These are phyloP conservation scores for Psittacula echo DNA, from an alignment of 2,797 vertebrate species.

Conservation along the genomic window DNA sequence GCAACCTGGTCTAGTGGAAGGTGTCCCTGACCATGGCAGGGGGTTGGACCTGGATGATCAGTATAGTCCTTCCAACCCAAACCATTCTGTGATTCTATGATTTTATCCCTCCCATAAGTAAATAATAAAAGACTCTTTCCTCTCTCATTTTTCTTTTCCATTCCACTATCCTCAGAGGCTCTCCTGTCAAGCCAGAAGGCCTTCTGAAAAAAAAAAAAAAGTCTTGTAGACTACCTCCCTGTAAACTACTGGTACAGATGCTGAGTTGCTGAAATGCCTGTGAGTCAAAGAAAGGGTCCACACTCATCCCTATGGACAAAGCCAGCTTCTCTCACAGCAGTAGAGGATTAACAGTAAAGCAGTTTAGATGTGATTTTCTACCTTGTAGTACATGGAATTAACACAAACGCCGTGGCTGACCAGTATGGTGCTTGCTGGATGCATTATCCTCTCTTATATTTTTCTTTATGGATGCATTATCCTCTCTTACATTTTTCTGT, in stretches of 20 bases:
- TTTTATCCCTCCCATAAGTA: background rate
- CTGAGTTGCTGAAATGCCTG: background rate
- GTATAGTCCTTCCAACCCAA: background rate
- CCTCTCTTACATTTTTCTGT: background rate
- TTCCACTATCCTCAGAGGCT: background rate
- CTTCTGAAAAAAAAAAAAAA: background rate
- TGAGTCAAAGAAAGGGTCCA: background rate
- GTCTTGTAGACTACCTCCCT: background rate
- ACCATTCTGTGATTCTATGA: background rate
- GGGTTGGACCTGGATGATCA: background rate
- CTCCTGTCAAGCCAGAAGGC: background rate
- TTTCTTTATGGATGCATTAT: background rate
- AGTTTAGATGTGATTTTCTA: background rate
- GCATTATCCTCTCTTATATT: background rate
- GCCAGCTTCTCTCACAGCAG: background rate
- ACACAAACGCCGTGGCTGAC: rapidly evolving
- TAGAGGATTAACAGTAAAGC: background rate
- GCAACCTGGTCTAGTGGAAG: background rate
- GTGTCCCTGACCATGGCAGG: background rate
- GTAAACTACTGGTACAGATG: background rate
- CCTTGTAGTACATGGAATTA: background rate
- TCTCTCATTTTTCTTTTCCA: background rate
- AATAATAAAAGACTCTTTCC: background rate
- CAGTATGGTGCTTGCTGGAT: background rate
- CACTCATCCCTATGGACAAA: background rate